Evolutionary conservation across 1,140 invertebrate genomes (phyloP).

Genomic region (Leptonema lineaticorne): DNA sequence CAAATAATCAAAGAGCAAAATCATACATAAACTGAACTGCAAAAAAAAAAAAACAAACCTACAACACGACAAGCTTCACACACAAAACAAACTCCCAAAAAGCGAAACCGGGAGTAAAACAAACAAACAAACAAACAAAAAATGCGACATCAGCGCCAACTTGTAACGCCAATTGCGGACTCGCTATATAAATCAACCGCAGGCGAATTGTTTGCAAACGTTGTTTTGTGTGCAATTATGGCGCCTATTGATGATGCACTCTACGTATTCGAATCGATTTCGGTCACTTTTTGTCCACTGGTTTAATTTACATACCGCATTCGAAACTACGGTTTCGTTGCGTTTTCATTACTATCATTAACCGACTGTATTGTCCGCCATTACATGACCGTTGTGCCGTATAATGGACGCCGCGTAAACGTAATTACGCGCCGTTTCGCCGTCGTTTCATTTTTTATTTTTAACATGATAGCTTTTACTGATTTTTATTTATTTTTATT

Average conservation of each 20-base stretch:
- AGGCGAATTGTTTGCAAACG: background rate
- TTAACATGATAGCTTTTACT: no score
- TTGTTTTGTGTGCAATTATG: constrained; percentile 5
- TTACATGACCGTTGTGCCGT: background rate
- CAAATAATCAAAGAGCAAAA: no score
- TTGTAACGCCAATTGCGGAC: background rate
- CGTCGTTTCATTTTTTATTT: no score
- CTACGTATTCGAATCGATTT: background rate
- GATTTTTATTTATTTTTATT: constrained; percentile 28
- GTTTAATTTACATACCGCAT: constrained; percentile 6
- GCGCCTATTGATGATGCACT: background rate
- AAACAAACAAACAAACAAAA: no score
- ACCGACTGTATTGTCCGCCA: constrained; percentile 1
- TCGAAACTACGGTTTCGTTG: background rate
- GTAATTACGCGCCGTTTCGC: no score
- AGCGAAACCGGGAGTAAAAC: no score
- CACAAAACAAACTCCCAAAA: no score
- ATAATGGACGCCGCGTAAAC: no score
- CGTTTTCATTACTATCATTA: constrained; percentile 12
- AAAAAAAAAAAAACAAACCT: no score
- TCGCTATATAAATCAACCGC: background rate
- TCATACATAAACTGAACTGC: no score
- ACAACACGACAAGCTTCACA: no score
- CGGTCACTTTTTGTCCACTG: background rate
- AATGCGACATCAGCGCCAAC: no score